Evolutionary conservation across 2,797 vertebrate genomes (phyloP).

Genomic region (Muscicapa striata): DNA sequence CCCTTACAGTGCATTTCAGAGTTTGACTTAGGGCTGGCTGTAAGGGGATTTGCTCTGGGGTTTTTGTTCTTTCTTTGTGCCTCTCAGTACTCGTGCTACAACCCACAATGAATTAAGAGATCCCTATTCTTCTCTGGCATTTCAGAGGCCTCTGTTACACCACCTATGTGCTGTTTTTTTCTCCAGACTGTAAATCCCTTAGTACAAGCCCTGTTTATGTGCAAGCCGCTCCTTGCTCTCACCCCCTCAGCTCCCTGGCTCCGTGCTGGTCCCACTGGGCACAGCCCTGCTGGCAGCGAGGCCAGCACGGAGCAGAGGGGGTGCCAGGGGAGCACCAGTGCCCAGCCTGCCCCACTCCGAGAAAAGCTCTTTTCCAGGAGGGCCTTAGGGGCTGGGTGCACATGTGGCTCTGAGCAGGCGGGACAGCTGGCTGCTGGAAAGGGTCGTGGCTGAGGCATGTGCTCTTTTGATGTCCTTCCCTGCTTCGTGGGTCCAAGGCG

Average conservation of each 20-base stretch:
- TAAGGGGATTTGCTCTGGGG: not conserved
- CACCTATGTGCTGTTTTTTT: not conserved
- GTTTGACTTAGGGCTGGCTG: not conserved
- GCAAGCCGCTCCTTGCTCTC: not conserved
- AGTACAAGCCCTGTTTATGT: not conserved
- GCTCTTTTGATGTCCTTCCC: constrained; percentile 50
- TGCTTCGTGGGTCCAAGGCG: not conserved
- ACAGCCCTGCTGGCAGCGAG: fast-evolving
- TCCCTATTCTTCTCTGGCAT: not conserved
- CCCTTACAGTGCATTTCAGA: not conserved
- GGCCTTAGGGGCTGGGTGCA: not conserved
- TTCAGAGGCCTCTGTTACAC: not conserved
- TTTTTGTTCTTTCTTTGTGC: not conserved
- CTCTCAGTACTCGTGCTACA: not conserved
- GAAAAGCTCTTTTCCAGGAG: not conserved
- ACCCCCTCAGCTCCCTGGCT: not conserved
- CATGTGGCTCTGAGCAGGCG: not conserved
- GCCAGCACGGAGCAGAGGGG: fast-evolving
- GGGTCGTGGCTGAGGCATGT: not conserved
- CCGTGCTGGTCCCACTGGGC: fast-evolving
- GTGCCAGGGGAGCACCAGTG: not conserved
- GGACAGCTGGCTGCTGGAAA: constrained; percentile 24
- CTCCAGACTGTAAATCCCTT: not conserved
- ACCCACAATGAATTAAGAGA: not conserved
- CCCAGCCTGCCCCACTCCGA: not conserved